phyloP scores from a whole-genome alignment of 2,797 vertebrate species.

The Phataginus tricuspis region DNA sequence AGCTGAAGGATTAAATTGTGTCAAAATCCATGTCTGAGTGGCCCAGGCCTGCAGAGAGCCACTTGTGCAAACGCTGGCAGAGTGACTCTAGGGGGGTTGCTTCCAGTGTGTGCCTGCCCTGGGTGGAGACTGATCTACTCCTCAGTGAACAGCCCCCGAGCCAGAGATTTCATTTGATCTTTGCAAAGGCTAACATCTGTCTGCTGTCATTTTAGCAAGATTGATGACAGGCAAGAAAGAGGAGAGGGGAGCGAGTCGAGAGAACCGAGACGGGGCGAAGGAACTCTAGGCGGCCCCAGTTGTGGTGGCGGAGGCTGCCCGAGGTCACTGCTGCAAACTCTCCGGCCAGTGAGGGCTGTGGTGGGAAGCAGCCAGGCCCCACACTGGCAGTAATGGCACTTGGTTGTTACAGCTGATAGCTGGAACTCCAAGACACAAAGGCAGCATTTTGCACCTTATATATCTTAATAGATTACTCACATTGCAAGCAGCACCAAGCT shows the following conservation, averaged over 20 bases:
- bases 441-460: conserved; percentile 83
- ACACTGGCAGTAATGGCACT: conserved; percentile 73
- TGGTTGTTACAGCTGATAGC: conserved; percentile 77
- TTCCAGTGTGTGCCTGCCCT: conserved; percentile 81
- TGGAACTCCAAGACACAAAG: conserved; percentile 71
- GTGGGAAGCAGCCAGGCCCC: conserved; percentile 64
- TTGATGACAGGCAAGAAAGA: conserved; percentile 95
- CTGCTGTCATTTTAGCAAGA: conserved; percentile 99
- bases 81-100: conserved; percentile 81
- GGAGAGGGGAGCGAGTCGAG: conserved; percentile 74
- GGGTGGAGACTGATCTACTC: conserved; percentile 85
- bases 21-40: conserved; percentile 89
- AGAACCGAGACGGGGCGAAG: conserved; percentile 80
- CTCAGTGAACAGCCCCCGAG: conserved; percentile 94
- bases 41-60: conserved; percentile 75
- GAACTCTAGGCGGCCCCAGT: conserved; percentile 76
- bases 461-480: conserved; percentile 87
- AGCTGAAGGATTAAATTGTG: conserved; percentile 83
- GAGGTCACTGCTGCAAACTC: conserved; percentile 69
- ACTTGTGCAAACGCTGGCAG: conserved; percentile 83
- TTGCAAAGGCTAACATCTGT: conserved; percentile 99
- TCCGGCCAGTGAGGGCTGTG: conserved; percentile 61
- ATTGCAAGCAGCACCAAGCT: conserved; percentile 80
- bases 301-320: conserved; percentile 76
- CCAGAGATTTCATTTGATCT: conserved; percentile 99